A percentile compares a stretch with the other conserved stretches of the same genome.
phyloP scores from a whole-genome alignment of 2,113 vertebrate species.

The Mesembrinibis cayennensis region DNA sequence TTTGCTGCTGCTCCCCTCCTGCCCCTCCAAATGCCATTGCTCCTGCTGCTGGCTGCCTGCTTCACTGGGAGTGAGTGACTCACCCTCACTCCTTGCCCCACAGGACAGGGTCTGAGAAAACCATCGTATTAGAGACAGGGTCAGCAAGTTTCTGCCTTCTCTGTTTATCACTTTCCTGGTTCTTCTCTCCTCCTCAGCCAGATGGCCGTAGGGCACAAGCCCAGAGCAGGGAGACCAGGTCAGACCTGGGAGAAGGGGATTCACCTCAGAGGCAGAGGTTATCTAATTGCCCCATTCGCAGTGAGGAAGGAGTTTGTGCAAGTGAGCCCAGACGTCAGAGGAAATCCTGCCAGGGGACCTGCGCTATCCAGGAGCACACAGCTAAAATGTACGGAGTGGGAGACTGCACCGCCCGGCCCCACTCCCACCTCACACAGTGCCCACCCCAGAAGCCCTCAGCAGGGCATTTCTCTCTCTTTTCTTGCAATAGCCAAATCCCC shows the following conservation, averaged over 20 bases:
- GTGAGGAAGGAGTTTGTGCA: neutral
- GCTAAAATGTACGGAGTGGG: accelerated
- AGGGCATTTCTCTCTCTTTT: neutral
- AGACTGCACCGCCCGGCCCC: accelerated
- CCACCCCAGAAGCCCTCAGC: neutral
- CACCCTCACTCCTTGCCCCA: neutral
- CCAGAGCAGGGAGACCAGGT: neutral
- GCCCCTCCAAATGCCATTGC: neutral
- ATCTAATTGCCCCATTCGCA: neutral
- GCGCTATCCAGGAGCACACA: neutral
- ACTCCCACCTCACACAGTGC: neutral
- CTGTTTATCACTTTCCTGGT: neutral
- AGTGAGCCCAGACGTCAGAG: neutral
- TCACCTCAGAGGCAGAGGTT: neutral
- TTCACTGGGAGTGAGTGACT: neutral
- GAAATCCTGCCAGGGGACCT: neutral
- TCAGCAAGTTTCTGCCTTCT: neutral
- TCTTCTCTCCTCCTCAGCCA: neutral
- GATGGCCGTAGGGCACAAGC: neutral
- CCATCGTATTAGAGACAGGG: neutral
- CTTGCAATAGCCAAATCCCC: neutral
- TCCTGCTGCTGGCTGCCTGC: neutral
- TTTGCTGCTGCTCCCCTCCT: neutral
- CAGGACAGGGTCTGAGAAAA: neutral
- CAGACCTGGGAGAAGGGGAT: neutral